Conservation (phyloP, 2,888 invertebrate genomes). For the Ectobius pallidus region DNA sequence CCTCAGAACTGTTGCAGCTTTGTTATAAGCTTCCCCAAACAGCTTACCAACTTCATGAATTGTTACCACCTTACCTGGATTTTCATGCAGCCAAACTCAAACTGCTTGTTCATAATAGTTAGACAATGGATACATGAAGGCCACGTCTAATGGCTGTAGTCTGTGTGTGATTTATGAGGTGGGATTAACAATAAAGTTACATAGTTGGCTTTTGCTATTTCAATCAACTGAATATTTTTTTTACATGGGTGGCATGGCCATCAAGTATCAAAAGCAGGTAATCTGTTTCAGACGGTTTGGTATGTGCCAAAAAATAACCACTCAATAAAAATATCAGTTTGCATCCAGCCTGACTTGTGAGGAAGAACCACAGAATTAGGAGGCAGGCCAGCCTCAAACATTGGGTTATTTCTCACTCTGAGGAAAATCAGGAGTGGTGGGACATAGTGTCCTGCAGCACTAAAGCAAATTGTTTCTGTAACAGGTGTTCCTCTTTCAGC, state of each 20-base stretch:
- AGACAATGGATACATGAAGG: conserved; percentile 46
- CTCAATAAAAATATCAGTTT: too few relatives aligned
- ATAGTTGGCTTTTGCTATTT: conserved; percentile 44
- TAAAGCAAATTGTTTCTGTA: conserved; percentile 44
- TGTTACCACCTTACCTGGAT: not conserved
- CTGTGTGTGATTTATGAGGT: conserved; percentile 45
- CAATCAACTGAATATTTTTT: conserved; percentile 45
- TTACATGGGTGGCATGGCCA: conserved; percentile 47
- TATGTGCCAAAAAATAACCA: too few relatives aligned
- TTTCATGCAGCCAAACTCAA: conserved; percentile 43
- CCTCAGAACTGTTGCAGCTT: conserved; percentile 11
- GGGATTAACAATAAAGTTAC: conserved; percentile 46
- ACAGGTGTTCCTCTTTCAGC: conserved; percentile 45
- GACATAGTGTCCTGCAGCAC: conserved; percentile 45
- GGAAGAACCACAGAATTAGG: conserved; percentile 42
- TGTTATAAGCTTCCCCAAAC: not conserved
- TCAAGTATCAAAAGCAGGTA: conserved; percentile 48
- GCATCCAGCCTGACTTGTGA: conserved; percentile 38
- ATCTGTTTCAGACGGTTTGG: too few relatives aligned
- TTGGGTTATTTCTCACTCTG: conserved; percentile 53
- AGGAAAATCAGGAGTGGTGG: conserved; percentile 46
- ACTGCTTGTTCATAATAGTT: not conserved
- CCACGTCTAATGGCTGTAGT: conserved; percentile 46
- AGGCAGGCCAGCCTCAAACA: conserved; percentile 53
- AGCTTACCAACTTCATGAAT: not conserved